Base-by-base conservation (phyloP, 2,888 invertebrate species). In the Pollenia griseotomentosa region DNA sequence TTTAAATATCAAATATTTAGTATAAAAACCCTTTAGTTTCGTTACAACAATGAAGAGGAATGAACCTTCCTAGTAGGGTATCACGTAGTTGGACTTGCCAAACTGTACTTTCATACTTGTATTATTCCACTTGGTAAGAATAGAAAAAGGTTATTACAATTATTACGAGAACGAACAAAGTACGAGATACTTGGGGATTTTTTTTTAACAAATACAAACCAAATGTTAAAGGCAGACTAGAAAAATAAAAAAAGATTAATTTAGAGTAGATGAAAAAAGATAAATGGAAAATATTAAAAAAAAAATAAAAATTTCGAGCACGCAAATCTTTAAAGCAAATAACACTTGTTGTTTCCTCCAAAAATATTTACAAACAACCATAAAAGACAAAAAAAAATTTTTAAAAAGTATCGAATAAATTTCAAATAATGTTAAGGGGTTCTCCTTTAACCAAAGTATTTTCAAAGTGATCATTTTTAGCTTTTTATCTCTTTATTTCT, bases 311-410 rank as follows among this genome's bases (percentile, higher is more conserved):
- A 81, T 81, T 81, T 77, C 23, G 77, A 81, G 44, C 75, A 81
- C 70, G 85, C 77, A 81, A 77, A 65, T 57, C 75, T 61, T 53
- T n/a, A 83, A 63, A 61, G 61, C 46, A 83, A 85, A 82, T 48
- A 78, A 73, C 78, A 86, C 68, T 78, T 78, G 82, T 82, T 82
- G 55, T 63, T 63, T 10, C 23, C 44, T 73, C 2, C 40, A 74
- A 51, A 79, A 55, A 57, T 8, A 46, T 33, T 33, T 0, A 6
- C 33, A 6, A 33, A 33, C 33, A 33, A 33, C 33, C 33, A 33
- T 33, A 57, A 57, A 5, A 46, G 14, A 55, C n/a, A 44, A 59
- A 8, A 10, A 44, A 14, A 57, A 40, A 55, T 3, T 2, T 23
- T 23, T 23, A 23, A 23, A 23, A 11, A 14, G 23, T 12, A 44